phyloP scores from a whole-genome alignment of 2,113 vertebrate species.

The Tinamus guttatus region DNA sequence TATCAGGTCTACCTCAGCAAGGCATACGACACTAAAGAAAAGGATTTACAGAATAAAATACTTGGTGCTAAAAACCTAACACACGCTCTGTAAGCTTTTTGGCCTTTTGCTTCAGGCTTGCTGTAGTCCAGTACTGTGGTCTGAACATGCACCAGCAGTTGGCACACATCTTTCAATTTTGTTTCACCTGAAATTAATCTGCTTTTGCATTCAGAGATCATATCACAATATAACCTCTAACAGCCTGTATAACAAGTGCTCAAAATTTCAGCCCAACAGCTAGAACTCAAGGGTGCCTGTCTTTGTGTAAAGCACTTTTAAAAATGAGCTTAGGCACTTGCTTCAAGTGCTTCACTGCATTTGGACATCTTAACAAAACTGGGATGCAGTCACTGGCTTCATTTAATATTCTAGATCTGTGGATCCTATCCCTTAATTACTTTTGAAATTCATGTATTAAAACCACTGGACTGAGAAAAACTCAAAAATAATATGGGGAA shows the following conservation, averaged over 20 bases:
- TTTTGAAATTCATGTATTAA: background rate
- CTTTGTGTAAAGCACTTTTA: background rate
- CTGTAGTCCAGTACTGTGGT: background rate
- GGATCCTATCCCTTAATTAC: background rate
- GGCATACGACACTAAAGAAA: background rate
- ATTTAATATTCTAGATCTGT: background rate
- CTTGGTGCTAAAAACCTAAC: background rate
- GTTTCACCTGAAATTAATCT: background rate
- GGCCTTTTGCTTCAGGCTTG: background rate
- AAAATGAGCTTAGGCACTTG: background rate
- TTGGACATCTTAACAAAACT: background rate
- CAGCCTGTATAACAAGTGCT: background rate
- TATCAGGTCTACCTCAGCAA: background rate
- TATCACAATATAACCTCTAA: accelerated
- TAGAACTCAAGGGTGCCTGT: background rate
- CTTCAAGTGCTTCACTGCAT: background rate
- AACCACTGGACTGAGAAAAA: background rate
- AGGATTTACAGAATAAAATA: background rate
- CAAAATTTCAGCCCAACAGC: background rate
- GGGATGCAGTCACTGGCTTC: background rate
- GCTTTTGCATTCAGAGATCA: background rate
- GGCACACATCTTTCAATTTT: background rate
- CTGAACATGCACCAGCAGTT: background rate
- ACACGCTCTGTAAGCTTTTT: accelerated
- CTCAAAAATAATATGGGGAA: background rate